phyloP scores from a whole-genome alignment of 1,140 invertebrate species.

The Formica exsecta region DNA sequence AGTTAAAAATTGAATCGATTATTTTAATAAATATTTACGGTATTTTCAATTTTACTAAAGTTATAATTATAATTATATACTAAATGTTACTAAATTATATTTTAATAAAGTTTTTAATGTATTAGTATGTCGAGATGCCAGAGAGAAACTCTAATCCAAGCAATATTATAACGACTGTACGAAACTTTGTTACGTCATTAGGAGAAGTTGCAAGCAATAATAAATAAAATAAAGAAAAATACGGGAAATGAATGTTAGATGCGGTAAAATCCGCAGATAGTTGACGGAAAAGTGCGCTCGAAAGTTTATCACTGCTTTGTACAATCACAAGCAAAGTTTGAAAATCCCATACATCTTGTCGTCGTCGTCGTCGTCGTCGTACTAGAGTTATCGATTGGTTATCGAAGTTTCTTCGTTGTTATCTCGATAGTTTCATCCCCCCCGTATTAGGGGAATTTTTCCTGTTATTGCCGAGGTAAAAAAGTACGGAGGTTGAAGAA shows the following conservation, averaged over 20 bases:
- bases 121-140: not conserved
- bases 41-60: not conserved
- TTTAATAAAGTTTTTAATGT: conserved; percentile 11
- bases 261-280: conserved; percentile 50
- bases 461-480: not conserved
- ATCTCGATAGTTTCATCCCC: conserved; percentile 8
- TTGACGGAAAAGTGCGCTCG: conserved; percentile 29
- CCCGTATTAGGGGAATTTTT: conserved; percentile 33
- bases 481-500: not conserved
- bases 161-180: not conserved
- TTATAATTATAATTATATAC: no score
- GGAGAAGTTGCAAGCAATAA: not conserved
- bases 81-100: no score
- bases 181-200: conserved; percentile 6
- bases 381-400: conserved; percentile 50
- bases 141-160: not conserved
- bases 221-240: conserved; percentile 24
- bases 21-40: not conserved
- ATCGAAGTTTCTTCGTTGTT: conserved; percentile 38
- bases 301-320: conserved; percentile 27
- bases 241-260: conserved; percentile 20
- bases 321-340: conserved; percentile 16
- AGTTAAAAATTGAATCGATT: not conserved
- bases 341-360: conserved; percentile 38
- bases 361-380: not conserved